Conservation (phyloP, 2,797 vertebrate species). For the Argentina silus region DNA sequence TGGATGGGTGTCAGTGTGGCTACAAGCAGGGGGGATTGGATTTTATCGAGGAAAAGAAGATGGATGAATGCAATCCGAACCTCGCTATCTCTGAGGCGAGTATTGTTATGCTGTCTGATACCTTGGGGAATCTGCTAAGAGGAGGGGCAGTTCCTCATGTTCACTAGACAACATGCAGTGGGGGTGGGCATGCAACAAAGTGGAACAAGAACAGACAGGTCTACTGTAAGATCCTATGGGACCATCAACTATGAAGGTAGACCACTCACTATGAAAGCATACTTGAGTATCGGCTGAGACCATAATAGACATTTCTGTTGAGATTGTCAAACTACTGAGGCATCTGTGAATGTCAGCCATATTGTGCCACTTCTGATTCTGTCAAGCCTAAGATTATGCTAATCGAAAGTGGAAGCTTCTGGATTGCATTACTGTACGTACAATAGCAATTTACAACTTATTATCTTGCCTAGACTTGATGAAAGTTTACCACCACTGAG, state of each 20-base stretch:
- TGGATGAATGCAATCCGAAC: conserved; percentile 47
- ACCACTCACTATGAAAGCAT: conserved; percentile 42
- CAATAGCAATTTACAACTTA: no score
- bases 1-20: conserved; percentile 46
- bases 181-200: conserved; percentile 55
- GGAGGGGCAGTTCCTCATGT: conserved; percentile 47
- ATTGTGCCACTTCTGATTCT: no score
- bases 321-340: no score
- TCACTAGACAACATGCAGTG: conserved; percentile 52
- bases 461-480: no score
- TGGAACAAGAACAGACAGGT: conserved; percentile 68
- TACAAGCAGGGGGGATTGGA: conserved; percentile 51
- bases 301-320: no score
- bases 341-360: no score
- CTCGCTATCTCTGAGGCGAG: conserved; percentile 19
- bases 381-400: no score
- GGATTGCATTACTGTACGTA: no score
- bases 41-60: conserved; percentile 60
- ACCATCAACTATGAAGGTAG: conserved; percentile 54
- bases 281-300: background rate
- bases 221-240: conserved; percentile 67
- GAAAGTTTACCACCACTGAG: no score
- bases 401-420: no score
- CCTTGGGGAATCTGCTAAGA: conserved; percentile 45
- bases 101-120: conserved; percentile 37